A percentile compares a stretch with the other conserved stretches of the same genome.
Conservation (phyloP, 1,140 invertebrate genomes). For the Notospermus geniculatus region DNA sequence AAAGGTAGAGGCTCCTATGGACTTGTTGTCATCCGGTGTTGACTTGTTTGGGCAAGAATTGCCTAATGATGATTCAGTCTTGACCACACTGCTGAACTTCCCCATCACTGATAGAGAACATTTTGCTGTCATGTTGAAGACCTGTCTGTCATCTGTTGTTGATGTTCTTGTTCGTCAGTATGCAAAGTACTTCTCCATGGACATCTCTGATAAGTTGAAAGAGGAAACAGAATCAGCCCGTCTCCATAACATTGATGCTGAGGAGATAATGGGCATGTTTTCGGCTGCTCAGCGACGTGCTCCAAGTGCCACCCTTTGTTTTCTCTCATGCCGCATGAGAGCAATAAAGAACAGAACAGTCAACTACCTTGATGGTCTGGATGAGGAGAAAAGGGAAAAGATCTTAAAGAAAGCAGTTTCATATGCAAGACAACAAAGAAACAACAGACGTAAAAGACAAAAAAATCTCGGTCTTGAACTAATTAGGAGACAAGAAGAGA, state of each 20-base stretch:
- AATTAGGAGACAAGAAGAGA: too few species aligned
- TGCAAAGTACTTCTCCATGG: slow-evolving; percentile 14
- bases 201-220: slow-evolving; percentile 17
- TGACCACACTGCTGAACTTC: too few species aligned
- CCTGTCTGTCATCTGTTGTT: slow-evolving; percentile 5
- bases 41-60: too few species aligned
- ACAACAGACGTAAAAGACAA: background rate
- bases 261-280: slow-evolving; percentile 25
- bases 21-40: too few species aligned
- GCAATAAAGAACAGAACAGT: slow-evolving; percentile 18
- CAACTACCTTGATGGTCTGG: slow-evolving; percentile 11
- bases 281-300: slow-evolving; percentile 12
- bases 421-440: slow-evolving; percentile 8
- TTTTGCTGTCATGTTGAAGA: slow-evolving; percentile 5
- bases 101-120: too few species aligned
- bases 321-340: slow-evolving; percentile 16
- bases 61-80: too few species aligned
- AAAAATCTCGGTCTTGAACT: too few species aligned
- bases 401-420: slow-evolving; percentile 10
- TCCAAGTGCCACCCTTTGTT: slow-evolving; percentile 20
- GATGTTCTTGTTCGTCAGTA: slow-evolving; percentile 22
- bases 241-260: slow-evolving; percentile 22
- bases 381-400: slow-evolving; percentile 3
- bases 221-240: slow-evolving; percentile 17
- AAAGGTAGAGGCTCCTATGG: too few species aligned